Conservation (phyloP, 1,140 invertebrate genomes). For the Hirudo medicinalis region DNA sequence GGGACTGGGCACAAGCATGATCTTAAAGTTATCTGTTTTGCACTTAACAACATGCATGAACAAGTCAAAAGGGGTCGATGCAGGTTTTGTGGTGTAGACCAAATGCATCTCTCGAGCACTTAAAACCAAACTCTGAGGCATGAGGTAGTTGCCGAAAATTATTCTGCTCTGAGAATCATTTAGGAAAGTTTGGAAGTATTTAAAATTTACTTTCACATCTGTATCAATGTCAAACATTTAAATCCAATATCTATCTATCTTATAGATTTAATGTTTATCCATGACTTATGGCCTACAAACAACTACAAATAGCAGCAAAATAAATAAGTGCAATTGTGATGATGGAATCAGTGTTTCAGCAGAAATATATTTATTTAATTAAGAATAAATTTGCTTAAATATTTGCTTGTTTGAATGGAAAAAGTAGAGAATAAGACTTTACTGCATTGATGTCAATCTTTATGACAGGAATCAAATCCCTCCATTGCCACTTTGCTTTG, state of each 20-base stretch:
- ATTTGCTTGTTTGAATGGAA: background rate
- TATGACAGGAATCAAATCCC: constrained; percentile 89
- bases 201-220: constrained; percentile 12
- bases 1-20: constrained; percentile 79
- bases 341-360: background rate
- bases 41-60: constrained; percentile 93
- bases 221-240: background rate
- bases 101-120: constrained; percentile 87
- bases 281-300: background rate
- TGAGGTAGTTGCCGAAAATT: constrained; percentile 88
- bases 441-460: constrained; percentile 79
- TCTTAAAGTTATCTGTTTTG: constrained; percentile 77
- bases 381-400: background rate
- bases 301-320: background rate
- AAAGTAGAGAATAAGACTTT: constrained; percentile 30
- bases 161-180: constrained; percentile 56
- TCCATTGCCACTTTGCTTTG: constrained; percentile 54
- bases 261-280: too few relatives aligned
- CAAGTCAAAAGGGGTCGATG: constrained; percentile 75
- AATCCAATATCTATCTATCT: too few relatives aligned
- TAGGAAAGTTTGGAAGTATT: constrained; percentile 23
- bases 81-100: constrained; percentile 85
- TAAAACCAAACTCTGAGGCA: constrained; percentile 81
- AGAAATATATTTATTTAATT: background rate
- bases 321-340: background rate